Evolutionary conservation across 2,113 vertebrate species (phyloP).

Genomic region (Brachypteracias leptosomus): DNA sequence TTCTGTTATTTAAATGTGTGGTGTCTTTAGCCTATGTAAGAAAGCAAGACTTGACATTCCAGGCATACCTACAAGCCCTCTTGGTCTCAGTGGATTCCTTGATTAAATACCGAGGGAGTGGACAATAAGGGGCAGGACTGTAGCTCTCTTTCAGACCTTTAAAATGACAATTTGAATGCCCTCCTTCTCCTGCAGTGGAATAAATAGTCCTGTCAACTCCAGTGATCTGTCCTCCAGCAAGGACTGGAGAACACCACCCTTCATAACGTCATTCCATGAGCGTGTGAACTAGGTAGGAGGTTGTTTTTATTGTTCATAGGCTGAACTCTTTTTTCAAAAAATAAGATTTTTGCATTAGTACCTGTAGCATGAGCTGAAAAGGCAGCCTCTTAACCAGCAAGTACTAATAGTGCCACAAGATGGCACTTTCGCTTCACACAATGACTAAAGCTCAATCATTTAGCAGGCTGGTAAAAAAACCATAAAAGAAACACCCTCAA

Average conservation of each 20-base stretch:
- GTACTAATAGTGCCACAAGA: constrained; percentile 35
- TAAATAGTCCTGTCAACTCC: not conserved
- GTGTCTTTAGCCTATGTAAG: not conserved
- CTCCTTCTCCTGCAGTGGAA: not conserved
- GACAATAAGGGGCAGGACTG: not conserved
- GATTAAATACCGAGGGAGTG: not conserved
- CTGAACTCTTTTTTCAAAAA: not conserved
- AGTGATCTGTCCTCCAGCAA: not conserved
- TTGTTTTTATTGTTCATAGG: not conserved
- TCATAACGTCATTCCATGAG: not conserved
- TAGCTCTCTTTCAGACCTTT: not conserved
- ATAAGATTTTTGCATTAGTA: not conserved
- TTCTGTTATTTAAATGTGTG: constrained; percentile 6
- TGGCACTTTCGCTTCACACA: constrained; percentile 61
- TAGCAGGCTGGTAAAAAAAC: constrained; percentile 69
- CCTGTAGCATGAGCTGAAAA: not conserved
- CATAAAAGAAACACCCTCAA: not conserved
- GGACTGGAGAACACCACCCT: not conserved
- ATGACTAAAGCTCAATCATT: constrained; percentile 2
- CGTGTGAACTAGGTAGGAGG: not conserved
- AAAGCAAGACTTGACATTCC: not conserved
- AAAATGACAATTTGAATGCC: not conserved
- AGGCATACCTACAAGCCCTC: not conserved
- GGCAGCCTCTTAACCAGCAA: not conserved
- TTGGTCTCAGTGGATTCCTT: not conserved